Conservation (phyloP, 2,888 invertebrate genomes). For the Phymatocera aterrima region DNA sequence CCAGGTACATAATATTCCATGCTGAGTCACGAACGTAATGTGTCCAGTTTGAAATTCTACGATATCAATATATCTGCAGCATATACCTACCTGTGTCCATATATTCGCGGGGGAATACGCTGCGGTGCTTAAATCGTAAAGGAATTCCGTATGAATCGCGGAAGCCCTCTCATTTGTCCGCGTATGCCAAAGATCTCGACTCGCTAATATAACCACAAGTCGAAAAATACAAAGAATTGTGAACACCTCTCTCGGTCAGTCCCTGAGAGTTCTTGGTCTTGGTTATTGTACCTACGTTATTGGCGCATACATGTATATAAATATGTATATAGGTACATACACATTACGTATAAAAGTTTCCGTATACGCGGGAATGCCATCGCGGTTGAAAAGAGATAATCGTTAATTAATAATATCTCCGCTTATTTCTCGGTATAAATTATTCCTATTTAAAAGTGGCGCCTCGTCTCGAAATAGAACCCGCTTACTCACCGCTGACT, state of each 20-base stretch:
- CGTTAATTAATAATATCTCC: constrained; percentile 1
- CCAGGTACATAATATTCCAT: neutral
- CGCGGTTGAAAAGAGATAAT: neutral
- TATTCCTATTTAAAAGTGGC: constrained; percentile 19
- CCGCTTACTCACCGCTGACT: neutral
- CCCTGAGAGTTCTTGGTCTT: neutral
- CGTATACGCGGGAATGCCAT: neutral
- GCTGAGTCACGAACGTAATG: neutral
- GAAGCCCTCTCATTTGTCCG: too few species aligned
- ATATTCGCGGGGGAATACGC: neutral
- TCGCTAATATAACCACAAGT: too few species aligned
- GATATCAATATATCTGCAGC: too few species aligned
- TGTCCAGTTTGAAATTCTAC: neutral
- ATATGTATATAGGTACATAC: too few species aligned
- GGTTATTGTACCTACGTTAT: too few species aligned
- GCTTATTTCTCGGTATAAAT: constrained; percentile 26
- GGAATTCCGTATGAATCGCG: neutral
- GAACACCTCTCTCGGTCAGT: neutral
- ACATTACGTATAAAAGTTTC: neutral
- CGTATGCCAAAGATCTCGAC: too few species aligned
- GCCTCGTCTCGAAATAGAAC: neutral
- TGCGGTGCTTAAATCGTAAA: neutral
- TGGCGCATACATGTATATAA: neutral
- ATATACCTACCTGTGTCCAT: too few species aligned
- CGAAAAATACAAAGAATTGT: neutral